Evolutionary conservation across 2,888 invertebrate species (phyloP).

Genomic region (Rotaria macrura): DNA sequence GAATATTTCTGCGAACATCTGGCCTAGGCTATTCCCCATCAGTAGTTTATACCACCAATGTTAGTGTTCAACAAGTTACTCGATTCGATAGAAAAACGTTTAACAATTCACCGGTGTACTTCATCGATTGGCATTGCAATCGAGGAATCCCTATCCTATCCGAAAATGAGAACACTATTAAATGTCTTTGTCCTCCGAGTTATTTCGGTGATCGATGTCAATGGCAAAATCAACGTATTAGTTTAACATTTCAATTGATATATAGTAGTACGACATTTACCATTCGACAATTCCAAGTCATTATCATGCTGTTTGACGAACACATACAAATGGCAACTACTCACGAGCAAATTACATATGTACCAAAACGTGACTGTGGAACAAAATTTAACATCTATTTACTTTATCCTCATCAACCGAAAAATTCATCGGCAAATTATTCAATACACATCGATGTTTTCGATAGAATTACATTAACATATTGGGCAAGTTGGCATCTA

Average conservation of each 20-base stretch:
- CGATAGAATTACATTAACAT: background rate
- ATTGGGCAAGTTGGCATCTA: background rate
- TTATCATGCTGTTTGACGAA: background rate
- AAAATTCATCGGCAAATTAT: background rate
- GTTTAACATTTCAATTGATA: background rate
- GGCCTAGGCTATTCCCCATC: no score
- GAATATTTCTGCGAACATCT: no score
- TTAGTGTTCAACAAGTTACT: no score
- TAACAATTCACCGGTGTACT: no score
- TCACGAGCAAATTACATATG: background rate
- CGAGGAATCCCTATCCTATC: background rate
- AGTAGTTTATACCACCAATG: no score
- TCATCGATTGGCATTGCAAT: background rate
- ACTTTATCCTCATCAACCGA: background rate
- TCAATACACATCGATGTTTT: background rate
- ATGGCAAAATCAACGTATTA: background rate
- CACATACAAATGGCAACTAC: background rate
- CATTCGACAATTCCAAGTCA: background rate
- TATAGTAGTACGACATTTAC: no score
- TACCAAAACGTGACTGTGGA: background rate
- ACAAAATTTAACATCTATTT: background rate
- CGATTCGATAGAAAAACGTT: no score
- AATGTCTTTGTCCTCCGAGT: background rate
- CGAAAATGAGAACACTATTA: background rate
- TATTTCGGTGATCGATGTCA: background rate